Percentiles rank a stretch among this genome's conserved stretches.
Evolutionary conservation across 92 coral and sea anemone species (phyloP).

Genomic region (Parazoanthus darwini): DNA sequence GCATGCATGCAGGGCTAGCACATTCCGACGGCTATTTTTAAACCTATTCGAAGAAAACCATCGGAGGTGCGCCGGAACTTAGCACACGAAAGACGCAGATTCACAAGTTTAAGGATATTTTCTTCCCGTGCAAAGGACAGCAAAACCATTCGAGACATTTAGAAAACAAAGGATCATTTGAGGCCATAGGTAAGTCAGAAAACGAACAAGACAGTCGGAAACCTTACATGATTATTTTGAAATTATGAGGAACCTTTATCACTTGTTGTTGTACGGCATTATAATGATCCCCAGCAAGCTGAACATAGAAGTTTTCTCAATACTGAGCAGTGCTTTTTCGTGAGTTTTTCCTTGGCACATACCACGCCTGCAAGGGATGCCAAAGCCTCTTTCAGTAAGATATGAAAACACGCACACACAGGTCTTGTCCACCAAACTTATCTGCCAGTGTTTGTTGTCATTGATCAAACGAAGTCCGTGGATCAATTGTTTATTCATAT

Average conservation of each 20-base stretch:
- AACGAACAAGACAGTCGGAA: too few relatives aligned
- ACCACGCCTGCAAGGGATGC: neutral
- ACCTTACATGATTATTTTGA: neutral
- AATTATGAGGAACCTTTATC: neutral
- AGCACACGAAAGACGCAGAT: neutral
- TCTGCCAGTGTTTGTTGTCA: neutral
- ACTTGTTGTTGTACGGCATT: neutral
- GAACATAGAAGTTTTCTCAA: neutral
- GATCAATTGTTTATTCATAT: constrained; percentile 17
- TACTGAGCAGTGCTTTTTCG: neutral
- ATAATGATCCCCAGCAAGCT: neutral
- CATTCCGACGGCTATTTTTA: constrained; percentile 9
- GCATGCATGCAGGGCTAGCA: constrained; percentile 2
- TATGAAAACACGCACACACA: neutral
- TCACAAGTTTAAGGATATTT: neutral
- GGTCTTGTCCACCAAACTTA: neutral
- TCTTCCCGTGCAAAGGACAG: neutral
- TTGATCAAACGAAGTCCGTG: neutral
- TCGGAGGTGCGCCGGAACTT: neutral
- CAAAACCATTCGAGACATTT: neutral
- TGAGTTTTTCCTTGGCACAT: neutral
- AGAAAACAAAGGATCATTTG: neutral
- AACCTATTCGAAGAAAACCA: constrained; percentile 3
- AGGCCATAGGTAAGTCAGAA: neutral
- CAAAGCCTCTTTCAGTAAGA: neutral